Evolutionary conservation across 30 jellyfish, hydroid and myxozoan genomes (phyloP).

Genomic region (Aurelia sp.): DNA sequence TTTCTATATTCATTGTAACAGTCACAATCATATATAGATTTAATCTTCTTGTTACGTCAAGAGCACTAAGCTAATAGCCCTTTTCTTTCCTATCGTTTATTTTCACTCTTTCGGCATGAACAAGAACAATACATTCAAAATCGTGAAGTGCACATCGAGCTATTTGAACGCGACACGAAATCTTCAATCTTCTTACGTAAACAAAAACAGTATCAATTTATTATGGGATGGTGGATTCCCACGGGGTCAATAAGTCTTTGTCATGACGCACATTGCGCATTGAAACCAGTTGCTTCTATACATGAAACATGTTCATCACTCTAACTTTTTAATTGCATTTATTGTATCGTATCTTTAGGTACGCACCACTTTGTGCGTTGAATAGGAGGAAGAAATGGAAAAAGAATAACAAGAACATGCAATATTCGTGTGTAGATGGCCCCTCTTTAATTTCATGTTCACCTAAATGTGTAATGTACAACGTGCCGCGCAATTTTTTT

Average conservation of each 20-base stretch:
- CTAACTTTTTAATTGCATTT: no score
- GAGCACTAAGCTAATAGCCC: no score
- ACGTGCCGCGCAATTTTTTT: no score
- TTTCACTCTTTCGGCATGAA: background rate
- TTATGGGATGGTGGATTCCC: slow-evolving; percentile 4
- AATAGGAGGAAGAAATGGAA: no score
- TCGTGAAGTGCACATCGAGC: background rate
- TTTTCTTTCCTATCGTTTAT: background rate
- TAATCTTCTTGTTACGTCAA: no score
- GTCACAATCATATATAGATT: background rate
- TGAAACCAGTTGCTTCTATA: background rate
- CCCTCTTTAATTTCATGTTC: no score
- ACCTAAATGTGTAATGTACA: no score
- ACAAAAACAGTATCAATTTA: slow-evolving; percentile 25
- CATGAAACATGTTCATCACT: background rate
- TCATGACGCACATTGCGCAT: slow-evolving; percentile 10
- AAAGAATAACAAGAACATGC: no score
- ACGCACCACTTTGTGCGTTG: background rate
- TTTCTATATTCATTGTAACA: slow-evolving; percentile 43
- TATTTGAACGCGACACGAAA: background rate
- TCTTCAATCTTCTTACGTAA: background rate
- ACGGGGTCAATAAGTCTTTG: slow-evolving; percentile 20
- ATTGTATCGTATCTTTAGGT: slow-evolving; percentile 7
- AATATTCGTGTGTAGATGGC: no score
- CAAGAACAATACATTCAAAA: background rate